A percentile compares a stretch with the other conserved stretches of the same genome.
Conservation (phyloP, 2,797 vertebrate species). For the Poeciliopsis turneri region DNA sequence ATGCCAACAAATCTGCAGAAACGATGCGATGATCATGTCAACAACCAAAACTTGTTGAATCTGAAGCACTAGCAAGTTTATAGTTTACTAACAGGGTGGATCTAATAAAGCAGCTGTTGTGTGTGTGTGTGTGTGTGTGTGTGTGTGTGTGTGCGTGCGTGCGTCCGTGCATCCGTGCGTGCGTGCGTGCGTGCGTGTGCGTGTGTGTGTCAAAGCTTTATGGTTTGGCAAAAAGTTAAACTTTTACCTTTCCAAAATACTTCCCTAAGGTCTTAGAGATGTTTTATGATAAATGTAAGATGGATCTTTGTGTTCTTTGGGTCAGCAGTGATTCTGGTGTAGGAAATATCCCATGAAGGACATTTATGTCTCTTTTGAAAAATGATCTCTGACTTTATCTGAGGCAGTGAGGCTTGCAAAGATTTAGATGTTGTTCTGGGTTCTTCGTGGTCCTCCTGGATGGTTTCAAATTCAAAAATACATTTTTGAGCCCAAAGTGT, state of each 20-base stretch:
- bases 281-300: neutral
- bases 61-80: neutral
- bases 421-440: neutral
- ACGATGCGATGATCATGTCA: neutral
- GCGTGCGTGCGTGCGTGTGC: no score
- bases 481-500: no score
- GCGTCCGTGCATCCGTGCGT: no score
- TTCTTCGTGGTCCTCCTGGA: neutral
- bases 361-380: neutral
- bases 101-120: neutral
- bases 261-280: neutral
- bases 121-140: no score
- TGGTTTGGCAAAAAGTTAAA: neutral
- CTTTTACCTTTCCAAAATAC: neutral
- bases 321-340: neutral
- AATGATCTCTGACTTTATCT: neutral
- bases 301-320: neutral
- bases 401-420: neutral
- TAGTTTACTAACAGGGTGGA: neutral
- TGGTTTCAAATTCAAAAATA: neutral
- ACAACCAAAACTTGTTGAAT: neutral
- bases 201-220: neutral
- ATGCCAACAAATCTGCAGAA: neutral
- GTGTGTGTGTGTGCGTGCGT: no score
- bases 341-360: neutral